Conservation (phyloP, 2,888 invertebrate genomes). For the Timandra comae region DNA sequence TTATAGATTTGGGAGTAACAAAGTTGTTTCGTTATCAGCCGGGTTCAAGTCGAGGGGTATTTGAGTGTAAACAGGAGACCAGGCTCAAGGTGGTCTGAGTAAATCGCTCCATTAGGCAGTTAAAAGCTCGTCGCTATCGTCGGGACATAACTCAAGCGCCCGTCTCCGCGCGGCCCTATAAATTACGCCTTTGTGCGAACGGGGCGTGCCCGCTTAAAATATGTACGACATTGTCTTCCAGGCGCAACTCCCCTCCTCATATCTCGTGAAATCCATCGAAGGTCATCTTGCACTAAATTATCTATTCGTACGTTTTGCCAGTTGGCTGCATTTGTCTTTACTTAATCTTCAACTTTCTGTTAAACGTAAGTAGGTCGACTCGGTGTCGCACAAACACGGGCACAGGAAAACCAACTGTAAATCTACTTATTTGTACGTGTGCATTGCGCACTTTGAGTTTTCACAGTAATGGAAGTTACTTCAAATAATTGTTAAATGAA, state of each 20-base stretch:
- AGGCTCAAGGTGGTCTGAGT: constrained; percentile 67
- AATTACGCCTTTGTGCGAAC: constrained; percentile 74
- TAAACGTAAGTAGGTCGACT: constrained; percentile 41
- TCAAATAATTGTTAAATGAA: constrained; percentile 1
- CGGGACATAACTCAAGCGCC: constrained; percentile 71
- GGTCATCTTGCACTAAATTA: constrained; percentile 61
- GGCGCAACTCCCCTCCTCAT: constrained; percentile 58
- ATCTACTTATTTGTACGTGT: constrained; percentile 36
- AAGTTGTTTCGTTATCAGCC: constrained; percentile 32
- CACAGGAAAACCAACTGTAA: constrained; percentile 26
- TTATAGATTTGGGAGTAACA: constrained; percentile 5
- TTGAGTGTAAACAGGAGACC: constrained; percentile 54
- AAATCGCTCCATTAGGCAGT: constrained; percentile 76
- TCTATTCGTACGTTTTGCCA: constrained; percentile 47
- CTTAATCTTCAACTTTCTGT: constrained; percentile 37
- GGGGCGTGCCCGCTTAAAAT: constrained; percentile 72
- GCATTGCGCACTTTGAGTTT: constrained; percentile 28
- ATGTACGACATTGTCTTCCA: constrained; percentile 74
- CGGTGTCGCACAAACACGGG: constrained; percentile 26
- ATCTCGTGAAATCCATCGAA: constrained; percentile 57
- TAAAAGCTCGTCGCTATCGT: constrained; percentile 76
- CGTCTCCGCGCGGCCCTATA: constrained; percentile 73
- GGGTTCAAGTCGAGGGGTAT: constrained; percentile 33
- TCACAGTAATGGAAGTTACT: constrained; percentile 2
- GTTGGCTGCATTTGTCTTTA: constrained; percentile 30